These are phyloP conservation scores for Sciaenops ocellatus DNA, from an alignment of 2,797 vertebrate species.

Conservation along the genomic window DNA sequence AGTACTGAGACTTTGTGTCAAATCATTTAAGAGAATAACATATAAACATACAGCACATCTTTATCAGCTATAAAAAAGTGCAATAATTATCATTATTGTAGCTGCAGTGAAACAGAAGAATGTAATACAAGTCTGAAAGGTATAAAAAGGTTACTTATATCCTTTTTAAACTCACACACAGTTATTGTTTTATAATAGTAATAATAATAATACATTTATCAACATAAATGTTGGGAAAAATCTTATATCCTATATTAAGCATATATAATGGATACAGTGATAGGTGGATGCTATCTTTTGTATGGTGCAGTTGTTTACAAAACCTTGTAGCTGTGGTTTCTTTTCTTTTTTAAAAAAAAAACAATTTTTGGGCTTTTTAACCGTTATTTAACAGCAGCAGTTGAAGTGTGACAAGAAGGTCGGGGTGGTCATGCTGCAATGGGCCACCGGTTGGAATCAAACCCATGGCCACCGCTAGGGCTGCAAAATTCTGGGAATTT, in stretches of 20 bases:
- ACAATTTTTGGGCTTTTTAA: too few species aligned
- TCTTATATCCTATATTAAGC: not conserved
- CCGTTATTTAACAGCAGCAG: too few species aligned
- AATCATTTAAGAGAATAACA: too few species aligned
- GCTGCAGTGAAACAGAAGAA: not conserved
- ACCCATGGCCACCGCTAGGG: too few species aligned
- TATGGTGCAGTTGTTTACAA: not conserved
- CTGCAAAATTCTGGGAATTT: too few species aligned
- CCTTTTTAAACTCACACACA: not conserved
- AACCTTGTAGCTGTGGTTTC: too few species aligned
- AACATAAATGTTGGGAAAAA: not conserved
- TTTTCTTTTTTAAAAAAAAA: not conserved
- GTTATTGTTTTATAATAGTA: too few species aligned
- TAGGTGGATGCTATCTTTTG: not conserved
- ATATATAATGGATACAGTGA: not conserved
- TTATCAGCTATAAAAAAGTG: not conserved
- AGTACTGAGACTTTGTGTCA: too few species aligned
- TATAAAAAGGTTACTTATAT: accelerated
- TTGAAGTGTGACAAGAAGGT: too few species aligned
- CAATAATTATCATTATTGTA: not conserved
- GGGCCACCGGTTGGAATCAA: too few species aligned
- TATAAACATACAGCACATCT: not conserved
- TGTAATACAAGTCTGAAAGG: not conserved
- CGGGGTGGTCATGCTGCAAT: too few species aligned
- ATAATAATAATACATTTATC: too few species aligned